Percentiles rank a stretch among this genome's conserved stretches.
Evolutionary conservation across 1,140 invertebrate genomes (phyloP).

Genomic region (Polypedilum vanderplanki): DNA sequence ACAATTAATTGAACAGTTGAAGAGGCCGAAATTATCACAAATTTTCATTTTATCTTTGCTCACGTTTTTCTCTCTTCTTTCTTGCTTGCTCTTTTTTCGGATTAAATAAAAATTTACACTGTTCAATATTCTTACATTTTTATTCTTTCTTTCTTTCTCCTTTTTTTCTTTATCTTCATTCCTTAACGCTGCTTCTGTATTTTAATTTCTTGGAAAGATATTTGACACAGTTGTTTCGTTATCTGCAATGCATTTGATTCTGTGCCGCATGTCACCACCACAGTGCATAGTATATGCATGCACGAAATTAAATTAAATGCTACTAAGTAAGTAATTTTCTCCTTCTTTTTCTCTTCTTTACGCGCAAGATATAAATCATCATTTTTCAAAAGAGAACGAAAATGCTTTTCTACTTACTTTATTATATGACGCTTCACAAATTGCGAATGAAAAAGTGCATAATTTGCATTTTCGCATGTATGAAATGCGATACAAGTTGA

Average conservation of each 20-base stretch:
- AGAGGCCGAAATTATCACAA: constrained; percentile 17
- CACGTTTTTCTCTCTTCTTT: background rate
- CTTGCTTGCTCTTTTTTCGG: background rate
- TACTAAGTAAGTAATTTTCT: constrained; percentile 19
- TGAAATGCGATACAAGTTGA: constrained; percentile 7
- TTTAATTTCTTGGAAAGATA: constrained; percentile 19
- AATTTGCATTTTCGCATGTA: constrained; percentile 7
- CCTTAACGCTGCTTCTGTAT: constrained; percentile 17
- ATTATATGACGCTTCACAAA: constrained; percentile 18
- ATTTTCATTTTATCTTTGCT: constrained; percentile 14
- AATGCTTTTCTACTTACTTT: background rate
- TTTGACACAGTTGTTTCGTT: constrained; percentile 15
- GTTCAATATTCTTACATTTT: constrained; percentile 6
- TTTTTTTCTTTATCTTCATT: background rate
- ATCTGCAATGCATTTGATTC: constrained; percentile 1
- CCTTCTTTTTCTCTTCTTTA: background rate
- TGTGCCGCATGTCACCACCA: background rate
- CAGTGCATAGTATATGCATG: background rate
- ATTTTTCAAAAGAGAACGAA: background rate
- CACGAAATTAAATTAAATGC: constrained; percentile 19
- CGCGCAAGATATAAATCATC: constrained; percentile 1
- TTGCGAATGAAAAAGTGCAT: background rate
- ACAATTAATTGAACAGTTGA: constrained; percentile 13
- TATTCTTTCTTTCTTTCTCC: background rate
- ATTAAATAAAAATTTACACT: constrained; percentile 11